A percentile compares a stretch with the other conserved stretches of the same genome.
phyloP scores from a whole-genome alignment of 2,888 invertebrate species.

The Labia minor region DNA sequence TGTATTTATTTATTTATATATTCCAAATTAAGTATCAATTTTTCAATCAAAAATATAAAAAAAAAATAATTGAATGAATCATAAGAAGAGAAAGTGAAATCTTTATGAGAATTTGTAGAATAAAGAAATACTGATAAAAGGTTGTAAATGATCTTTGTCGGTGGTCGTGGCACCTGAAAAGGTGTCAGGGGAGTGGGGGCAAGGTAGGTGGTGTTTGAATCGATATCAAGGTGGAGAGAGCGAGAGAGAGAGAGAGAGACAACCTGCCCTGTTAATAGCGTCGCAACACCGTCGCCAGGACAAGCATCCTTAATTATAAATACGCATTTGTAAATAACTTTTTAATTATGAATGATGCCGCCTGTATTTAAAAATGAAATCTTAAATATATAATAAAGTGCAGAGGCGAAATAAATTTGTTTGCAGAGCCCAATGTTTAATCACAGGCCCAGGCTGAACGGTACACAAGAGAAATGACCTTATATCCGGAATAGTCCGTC shows the following conservation, averaged over 20 bases:
- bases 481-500: not conserved
- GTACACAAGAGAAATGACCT: conserved; percentile 13
- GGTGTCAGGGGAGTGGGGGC: not conserved
- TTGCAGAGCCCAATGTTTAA: conserved; percentile 13
- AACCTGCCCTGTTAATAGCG: not conserved
- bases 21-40: too few species aligned
- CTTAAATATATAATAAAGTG: conserved; percentile 13
- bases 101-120: too few species aligned
- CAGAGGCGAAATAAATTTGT: conserved; percentile 13
- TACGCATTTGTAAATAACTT: conserved; percentile 13
- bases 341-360: conserved; percentile 2
- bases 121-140: too few species aligned
- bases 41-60: too few species aligned
- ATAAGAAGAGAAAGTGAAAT: too few species aligned
- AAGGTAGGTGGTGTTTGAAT: too few species aligned
- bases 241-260: not conserved
- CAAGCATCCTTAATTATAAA: conserved; percentile 13
- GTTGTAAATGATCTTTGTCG: too few species aligned
- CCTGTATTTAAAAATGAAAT: conserved; percentile 7
- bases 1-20: too few species aligned
- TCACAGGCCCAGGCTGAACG: not conserved
- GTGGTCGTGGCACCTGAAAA: not conserved
- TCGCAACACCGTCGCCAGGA: not conserved
- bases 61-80: too few species aligned
- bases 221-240: not conserved